A percentile compares a stretch with the other conserved stretches of the same genome.
Conservation (phyloP, 2,797 vertebrate species). For the Cryptoprocta ferox region DNA sequence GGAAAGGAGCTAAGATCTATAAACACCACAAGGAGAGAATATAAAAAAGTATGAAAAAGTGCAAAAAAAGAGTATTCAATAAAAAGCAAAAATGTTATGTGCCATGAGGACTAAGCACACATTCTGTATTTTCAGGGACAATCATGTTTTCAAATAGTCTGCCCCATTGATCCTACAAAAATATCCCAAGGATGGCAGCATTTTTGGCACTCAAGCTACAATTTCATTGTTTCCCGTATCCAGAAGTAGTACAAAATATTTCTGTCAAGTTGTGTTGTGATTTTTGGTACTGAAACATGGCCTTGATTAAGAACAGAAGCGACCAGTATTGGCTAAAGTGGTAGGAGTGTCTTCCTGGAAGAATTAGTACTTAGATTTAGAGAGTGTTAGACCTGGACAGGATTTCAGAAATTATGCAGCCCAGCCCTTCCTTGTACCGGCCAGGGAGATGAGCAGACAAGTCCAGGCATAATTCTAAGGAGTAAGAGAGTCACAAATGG, state of each 20-base stretch:
- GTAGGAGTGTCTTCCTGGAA: background rate
- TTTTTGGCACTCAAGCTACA: conserved; percentile 8
- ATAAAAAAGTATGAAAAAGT: background rate
- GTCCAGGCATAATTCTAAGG: background rate
- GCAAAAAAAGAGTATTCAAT: background rate
- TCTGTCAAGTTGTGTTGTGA: background rate
- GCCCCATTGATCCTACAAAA: background rate
- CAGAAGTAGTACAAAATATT: conserved; percentile 44
- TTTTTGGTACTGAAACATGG: conserved; percentile 48
- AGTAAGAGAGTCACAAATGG: background rate
- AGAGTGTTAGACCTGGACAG: conserved; percentile 20
- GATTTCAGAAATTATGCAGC: conserved; percentile 47
- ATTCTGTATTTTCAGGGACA: background rate
- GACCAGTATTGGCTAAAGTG: conserved; percentile 6
- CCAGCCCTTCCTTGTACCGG: background rate
- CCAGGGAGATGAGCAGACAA: background rate
- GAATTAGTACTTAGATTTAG: conserved; percentile 30
- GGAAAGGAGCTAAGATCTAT: background rate
- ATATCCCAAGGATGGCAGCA: background rate
- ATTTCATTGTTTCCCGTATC: conserved; percentile 5
- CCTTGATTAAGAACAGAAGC: conserved; percentile 55
- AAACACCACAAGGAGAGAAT: background rate
- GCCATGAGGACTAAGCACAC: background rate
- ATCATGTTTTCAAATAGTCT: background rate
- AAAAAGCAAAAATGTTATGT: background rate